phyloP scores from a whole-genome alignment of 1,140 invertebrate genomes.

The Hermetia illucens region DNA sequence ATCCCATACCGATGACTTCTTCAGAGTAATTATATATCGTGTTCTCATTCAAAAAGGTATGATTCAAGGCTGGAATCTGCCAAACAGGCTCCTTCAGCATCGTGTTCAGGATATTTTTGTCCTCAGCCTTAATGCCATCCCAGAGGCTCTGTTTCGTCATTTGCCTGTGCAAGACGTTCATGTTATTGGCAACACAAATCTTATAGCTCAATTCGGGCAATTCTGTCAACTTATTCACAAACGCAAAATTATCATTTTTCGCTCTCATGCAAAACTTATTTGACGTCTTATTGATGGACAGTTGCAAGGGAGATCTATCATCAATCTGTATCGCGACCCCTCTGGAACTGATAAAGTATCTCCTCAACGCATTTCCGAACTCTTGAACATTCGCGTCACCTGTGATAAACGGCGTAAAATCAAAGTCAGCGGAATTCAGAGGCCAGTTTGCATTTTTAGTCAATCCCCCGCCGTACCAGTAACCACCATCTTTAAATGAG shows the following conservation, averaged over 20 bases:
- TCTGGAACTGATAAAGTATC: constrained; percentile 73
- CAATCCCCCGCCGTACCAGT: constrained; percentile 75
- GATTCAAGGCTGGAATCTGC: constrained; percentile 53
- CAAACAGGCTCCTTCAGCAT: constrained; percentile 68
- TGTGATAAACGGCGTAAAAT: constrained; percentile 65
- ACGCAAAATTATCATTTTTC: constrained; percentile 61
- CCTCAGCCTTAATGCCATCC: constrained; percentile 64
- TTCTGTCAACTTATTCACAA: constrained; percentile 47
- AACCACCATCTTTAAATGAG: constrained; percentile 41
- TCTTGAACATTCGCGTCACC: constrained; percentile 59
- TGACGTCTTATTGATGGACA: constrained; percentile 51
- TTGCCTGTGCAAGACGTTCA: constrained; percentile 54
- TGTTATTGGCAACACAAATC: constrained; percentile 66
- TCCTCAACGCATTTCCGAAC: constrained; percentile 65
- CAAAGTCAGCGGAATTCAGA: constrained; percentile 52
- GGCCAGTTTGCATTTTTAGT: constrained; percentile 64
- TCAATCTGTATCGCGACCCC: constrained; percentile 67
- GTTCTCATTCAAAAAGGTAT: constrained; percentile 43
- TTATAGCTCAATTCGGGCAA: constrained; percentile 65
- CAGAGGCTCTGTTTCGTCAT: constrained; percentile 59
- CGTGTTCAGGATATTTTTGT: constrained; percentile 55
- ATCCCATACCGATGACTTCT: constrained; percentile 57
- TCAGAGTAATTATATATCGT: constrained; percentile 70
- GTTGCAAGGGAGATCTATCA: constrained; percentile 59
- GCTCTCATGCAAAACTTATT: constrained; percentile 61